phyloP scores from a whole-genome alignment of 2,113 vertebrate species.

The Epinephelus lanceolatus region DNA sequence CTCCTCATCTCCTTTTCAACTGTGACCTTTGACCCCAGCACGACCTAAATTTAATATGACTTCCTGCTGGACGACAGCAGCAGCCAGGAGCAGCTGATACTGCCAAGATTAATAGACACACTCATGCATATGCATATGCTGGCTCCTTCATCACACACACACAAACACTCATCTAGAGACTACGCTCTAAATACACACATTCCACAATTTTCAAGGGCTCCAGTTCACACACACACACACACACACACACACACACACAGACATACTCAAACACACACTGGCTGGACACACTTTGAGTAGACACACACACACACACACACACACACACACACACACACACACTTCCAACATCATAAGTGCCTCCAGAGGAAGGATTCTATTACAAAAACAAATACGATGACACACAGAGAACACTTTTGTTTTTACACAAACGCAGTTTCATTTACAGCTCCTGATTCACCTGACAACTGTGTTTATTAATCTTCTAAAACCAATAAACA shows the following conservation, averaged over 20 bases:
- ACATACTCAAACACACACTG: neutral
- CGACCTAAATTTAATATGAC: conserved; percentile 40
- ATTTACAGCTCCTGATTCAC: conserved; percentile 45
- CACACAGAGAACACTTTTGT: conserved; percentile 6
- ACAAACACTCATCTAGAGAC: neutral
- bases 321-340: conserved; percentile 1
- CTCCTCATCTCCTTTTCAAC: conserved; percentile 39
- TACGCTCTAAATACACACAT: conserved; percentile 11
- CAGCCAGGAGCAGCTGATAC: conserved; percentile 32
- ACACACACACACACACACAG: neutral
- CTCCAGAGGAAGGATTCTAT: conserved; percentile 44
- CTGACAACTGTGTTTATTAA: conserved; percentile 50
- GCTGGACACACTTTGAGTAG: neutral
- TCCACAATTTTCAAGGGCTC: neutral
- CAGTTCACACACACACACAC: neutral
- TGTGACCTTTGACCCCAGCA: conserved; percentile 35
- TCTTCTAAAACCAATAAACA: conserved; percentile 54
- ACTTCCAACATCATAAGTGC: conserved; percentile 1
- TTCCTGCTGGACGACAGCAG: conserved; percentile 60
- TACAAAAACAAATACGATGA: conserved; percentile 47
- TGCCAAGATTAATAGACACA: conserved; percentile 63
- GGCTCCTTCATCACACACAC: neutral
- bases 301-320: neutral
- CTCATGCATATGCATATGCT: neutral
- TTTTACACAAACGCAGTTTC: conserved; percentile 21